Base-by-base conservation (phyloP, 1,140 invertebrate species). In the Semibalanus balanoides region DNA sequence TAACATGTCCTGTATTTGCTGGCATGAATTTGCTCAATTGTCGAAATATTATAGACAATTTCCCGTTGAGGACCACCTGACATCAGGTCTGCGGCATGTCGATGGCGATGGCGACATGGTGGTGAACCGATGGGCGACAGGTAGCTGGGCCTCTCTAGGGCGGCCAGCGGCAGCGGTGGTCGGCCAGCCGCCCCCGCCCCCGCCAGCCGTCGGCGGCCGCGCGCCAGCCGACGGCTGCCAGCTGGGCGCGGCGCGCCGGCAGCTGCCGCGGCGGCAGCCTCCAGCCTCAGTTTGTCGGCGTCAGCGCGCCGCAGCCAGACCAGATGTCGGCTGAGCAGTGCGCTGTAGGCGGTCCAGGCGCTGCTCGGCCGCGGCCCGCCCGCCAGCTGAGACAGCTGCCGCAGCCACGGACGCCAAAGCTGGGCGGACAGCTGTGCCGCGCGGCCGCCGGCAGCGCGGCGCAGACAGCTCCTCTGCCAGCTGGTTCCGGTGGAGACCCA, bases 361-460 rank as follows among this genome's bases (percentile, higher is more conserved):
- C 35, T 17, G 35, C 35, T 5, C 35, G 35, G 5, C 17, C 35
- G 17, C 35, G 35, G 35, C 35, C 35, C 5, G 35, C 35, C 5
- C 35, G 35, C n/a, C 35, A 40, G 31, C 30, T 73, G 30, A 5
- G 31, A 3, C 72, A 31, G 72, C 72, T 30, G 30, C 72, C 30
- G 31, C 30, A 30, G 31, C n/a, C 72, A 73, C 30, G 17, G 72
- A 5, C 30, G 30, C 30, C 72, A n/a, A n/a, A 30, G 30, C 30
- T 30, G 31, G 30, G 30, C 30, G 72, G 30, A 31, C 72, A 73
- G 72, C 31, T 30, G 72, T 30, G 30, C 5, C 72, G 72, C 72
- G 72, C 72, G 31, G 72, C 30, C 31, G 30, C 5, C 30, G 31
- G 17, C 30, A 25, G 76, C 74, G 40, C 77, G 76, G 29, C 30